Evolutionary conservation across 2,113 vertebrate genomes (phyloP).

Genomic region (Otis tarda): DNA sequence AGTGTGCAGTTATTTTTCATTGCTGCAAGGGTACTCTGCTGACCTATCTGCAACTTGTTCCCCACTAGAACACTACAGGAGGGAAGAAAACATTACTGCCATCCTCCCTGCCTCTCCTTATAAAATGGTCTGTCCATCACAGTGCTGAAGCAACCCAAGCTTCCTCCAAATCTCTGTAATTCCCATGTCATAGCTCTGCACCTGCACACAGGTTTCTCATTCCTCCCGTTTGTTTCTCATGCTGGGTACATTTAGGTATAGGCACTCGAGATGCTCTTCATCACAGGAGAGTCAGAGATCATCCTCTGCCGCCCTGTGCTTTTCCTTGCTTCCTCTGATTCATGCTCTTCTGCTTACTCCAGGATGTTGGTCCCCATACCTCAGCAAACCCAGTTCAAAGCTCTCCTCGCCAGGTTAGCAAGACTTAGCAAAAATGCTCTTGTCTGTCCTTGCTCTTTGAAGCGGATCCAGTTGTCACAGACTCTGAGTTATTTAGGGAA

Average conservation of each 20-base stretch:
- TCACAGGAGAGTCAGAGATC: neutral
- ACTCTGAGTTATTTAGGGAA: neutral
- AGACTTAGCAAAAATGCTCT: neutral
- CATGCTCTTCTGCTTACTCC: neutral
- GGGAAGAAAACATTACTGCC: neutral
- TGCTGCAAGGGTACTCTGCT: neutral
- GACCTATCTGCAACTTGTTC: neutral
- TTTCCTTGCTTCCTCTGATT: neutral
- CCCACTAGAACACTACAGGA: neutral
- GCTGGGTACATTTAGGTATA: neutral
- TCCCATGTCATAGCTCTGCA: neutral
- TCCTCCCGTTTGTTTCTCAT: neutral
- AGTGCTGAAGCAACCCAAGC: accelerated
- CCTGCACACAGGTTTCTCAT: neutral
- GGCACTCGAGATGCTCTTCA: accelerated
- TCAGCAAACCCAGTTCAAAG: neutral
- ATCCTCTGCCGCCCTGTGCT: neutral
- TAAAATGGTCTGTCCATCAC: neutral
- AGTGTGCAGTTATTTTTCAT: neutral
- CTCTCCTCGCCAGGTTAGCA: neutral
- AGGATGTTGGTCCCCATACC: neutral
- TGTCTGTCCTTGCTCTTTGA: neutral
- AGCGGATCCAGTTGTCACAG: neutral
- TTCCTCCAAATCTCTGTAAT: neutral
- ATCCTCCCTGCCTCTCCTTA: neutral